Evolutionary conservation across 1,140 invertebrate species (phyloP).

Genomic region (Drosophila ficusphila): DNA sequence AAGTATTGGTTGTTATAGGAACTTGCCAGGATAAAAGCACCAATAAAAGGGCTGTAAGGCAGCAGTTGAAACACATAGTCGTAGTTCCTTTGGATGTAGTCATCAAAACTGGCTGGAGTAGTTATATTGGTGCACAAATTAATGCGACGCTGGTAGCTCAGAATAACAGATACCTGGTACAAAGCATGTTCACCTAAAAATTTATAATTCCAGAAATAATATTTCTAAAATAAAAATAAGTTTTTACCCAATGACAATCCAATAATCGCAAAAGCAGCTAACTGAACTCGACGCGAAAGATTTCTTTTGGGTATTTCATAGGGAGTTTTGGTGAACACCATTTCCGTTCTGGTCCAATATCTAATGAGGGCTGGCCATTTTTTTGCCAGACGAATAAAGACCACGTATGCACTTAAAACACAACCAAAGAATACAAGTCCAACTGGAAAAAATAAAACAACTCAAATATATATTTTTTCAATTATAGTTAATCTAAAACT

Average conservation of each 20-base stretch:
- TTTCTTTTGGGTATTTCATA: constrained; percentile 56
- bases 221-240: neutral
- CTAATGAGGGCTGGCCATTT: constrained; percentile 68
- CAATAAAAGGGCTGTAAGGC: constrained; percentile 45
- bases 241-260: constrained; percentile 47
- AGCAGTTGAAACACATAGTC: constrained; percentile 66
- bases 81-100: constrained; percentile 60
- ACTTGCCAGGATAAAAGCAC: constrained; percentile 54
- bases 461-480: neutral
- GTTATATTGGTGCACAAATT: constrained; percentile 49
- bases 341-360: constrained; percentile 64
- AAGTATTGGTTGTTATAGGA: neutral
- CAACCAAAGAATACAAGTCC: constrained; percentile 69
- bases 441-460: constrained; percentile 23
- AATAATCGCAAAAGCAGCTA: constrained; percentile 63
- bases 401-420: constrained; percentile 43
- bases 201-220: too few species aligned
- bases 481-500: neutral
- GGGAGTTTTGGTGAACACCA: constrained; percentile 60
- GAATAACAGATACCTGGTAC: constrained; percentile 50
- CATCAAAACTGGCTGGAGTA: constrained; percentile 37
- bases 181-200: constrained; percentile 64
- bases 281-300: constrained; percentile 52
- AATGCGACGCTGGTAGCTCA: constrained; percentile 32
- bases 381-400: constrained; percentile 61